phyloP scores from a whole-genome alignment of 2,797 vertebrate genomes.

The Erethizon dorsatum region DNA sequence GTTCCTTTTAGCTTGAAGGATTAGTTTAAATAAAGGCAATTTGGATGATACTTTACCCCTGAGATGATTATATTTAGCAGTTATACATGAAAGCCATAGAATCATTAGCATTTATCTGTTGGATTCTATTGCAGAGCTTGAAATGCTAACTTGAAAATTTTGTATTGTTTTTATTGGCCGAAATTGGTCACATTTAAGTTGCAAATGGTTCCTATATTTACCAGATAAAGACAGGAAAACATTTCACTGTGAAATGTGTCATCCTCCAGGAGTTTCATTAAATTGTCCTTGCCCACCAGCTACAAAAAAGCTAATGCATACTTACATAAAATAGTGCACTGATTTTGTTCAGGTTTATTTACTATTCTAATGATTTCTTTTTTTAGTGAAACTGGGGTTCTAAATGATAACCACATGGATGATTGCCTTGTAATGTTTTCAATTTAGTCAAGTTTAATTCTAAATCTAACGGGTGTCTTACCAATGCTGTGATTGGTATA shows the following conservation, averaged over 20 bases:
- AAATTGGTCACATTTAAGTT: constrained; percentile 72
- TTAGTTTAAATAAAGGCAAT: constrained; percentile 8
- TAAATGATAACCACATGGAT: constrained; percentile 79
- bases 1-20: constrained; percentile 20
- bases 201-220: constrained; percentile 72
- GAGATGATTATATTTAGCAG: constrained; percentile 23
- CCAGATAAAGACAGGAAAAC: constrained; percentile 73
- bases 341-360: constrained; percentile 82
- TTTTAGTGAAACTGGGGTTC: constrained; percentile 75
- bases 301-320: constrained; percentile 83
- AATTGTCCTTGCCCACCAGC: constrained; percentile 82
- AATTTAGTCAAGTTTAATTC: constrained; percentile 80
- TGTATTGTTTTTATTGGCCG: constrained; percentile 77
- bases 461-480: constrained; percentile 64
- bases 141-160: constrained; percentile 69
- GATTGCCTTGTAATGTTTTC: constrained; percentile 77
- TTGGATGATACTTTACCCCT: background rate
- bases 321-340: constrained; percentile 79
- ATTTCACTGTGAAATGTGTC: constrained; percentile 80
- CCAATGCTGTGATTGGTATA: constrained; percentile 35
- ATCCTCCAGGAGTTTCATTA: constrained; percentile 80
- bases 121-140: constrained; percentile 27
- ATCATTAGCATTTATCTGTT: constrained; percentile 63
- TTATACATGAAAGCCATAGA: constrained; percentile 31
- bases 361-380: constrained; percentile 80